Conservation (phyloP, 2,888 invertebrate genomes). For the Uloborus plumipes region DNA sequence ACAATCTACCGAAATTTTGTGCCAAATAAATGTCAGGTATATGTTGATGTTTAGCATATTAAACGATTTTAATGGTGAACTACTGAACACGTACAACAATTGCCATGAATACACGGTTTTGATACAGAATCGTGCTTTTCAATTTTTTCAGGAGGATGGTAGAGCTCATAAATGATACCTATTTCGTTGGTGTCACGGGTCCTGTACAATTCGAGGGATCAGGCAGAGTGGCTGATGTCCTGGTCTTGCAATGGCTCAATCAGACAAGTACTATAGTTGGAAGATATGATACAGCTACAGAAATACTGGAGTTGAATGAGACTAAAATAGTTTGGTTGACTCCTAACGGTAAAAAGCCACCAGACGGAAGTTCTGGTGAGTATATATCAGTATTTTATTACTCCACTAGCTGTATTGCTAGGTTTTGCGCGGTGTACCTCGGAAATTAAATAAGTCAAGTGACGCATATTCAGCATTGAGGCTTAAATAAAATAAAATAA, state of each 20-base stretch:
- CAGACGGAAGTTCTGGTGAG: slow-evolving; percentile 75
- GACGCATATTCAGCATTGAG: too few species aligned
- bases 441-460: too few species aligned
- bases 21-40: too few species aligned
- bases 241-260: slow-evolving; percentile 71
- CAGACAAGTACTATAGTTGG: slow-evolving; percentile 70
- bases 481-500: too few species aligned
- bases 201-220: slow-evolving; percentile 80
- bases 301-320: slow-evolving; percentile 74
- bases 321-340: slow-evolving; percentile 79
- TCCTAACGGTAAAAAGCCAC: slow-evolving; percentile 76
- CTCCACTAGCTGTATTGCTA: too few species aligned
- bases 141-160: slow-evolving; percentile 75
- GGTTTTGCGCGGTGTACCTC: too few species aligned
- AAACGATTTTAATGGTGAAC: too few species aligned
- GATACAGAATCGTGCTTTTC: slow-evolving; percentile 8
- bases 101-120: too few species aligned
- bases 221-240: slow-evolving; percentile 74
- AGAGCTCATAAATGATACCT: slow-evolving; percentile 77
- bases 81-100: too few species aligned
- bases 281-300: slow-evolving; percentile 67
- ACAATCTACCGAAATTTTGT: too few species aligned
- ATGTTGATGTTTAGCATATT: too few species aligned
- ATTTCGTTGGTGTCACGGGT: slow-evolving; percentile 83
- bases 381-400: not conserved